Percentiles rank a stretch among this genome's conserved stretches.
These are phyloP conservation scores for Dryobotodes eremita DNA, from an alignment of 2,888 invertebrate species.

Conservation along the genomic window DNA sequence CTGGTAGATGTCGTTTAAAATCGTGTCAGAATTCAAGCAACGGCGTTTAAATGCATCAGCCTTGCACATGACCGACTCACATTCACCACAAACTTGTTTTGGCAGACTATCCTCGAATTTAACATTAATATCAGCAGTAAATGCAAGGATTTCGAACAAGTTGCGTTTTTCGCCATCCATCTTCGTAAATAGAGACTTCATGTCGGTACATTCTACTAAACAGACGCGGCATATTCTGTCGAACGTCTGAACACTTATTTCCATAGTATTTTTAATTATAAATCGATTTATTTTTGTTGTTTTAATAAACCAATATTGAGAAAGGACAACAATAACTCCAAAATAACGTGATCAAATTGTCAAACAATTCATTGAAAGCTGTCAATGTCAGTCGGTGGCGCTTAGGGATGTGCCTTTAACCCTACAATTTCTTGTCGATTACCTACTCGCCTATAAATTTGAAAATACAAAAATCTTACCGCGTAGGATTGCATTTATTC, in stretches of 20 bases:
- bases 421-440: neutral
- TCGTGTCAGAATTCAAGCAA: slow-evolving; percentile 79
- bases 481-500: too few relatives aligned
- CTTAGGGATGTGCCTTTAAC: neutral
- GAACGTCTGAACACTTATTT: slow-evolving; percentile 67
- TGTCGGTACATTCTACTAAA: slow-evolving; percentile 73
- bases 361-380: slow-evolving; percentile 23
- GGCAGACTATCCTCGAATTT: slow-evolving; percentile 77
- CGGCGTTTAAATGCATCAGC: slow-evolving; percentile 82
- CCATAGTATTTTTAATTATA: slow-evolving; percentile 64
- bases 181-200: slow-evolving; percentile 78
- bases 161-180: slow-evolving; percentile 73
- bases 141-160: slow-evolving; percentile 77
- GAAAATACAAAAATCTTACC: too few relatives aligned
- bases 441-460: too few relatives aligned
- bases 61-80: slow-evolving; percentile 77
- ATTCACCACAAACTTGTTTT: slow-evolving; percentile 83
- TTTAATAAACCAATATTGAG: slow-evolving; percentile 1
- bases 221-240: slow-evolving; percentile 82
- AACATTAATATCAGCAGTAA: slow-evolving; percentile 78
- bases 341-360: slow-evolving; percentile 46
- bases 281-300: slow-evolving; percentile 33
- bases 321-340: slow-evolving; percentile 31
- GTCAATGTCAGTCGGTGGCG: slow-evolving; percentile 32
- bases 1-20: slow-evolving; percentile 74